These are phyloP conservation scores for Strongylocentrotus purpuratus DNA, from an alignment of 35 echinoderm and acorn worm genomes.

Conservation along the genomic window DNA sequence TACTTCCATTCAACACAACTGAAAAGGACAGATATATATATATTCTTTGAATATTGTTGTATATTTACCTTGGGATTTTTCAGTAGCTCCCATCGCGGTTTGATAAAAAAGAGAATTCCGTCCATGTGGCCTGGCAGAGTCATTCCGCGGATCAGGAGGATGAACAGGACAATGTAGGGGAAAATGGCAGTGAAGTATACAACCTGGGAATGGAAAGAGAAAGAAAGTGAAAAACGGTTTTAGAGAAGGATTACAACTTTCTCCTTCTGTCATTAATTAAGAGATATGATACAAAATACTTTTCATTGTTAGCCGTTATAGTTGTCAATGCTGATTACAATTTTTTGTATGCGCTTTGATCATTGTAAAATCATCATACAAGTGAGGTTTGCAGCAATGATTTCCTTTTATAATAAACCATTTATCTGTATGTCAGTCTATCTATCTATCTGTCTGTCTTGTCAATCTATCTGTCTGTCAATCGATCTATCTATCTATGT, in stretches of 20 bases:
- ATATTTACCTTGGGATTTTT: constrained; percentile 78
- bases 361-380: background rate
- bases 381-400: too few relatives aligned
- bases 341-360: background rate
- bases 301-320: background rate
- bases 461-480: too few relatives aligned
- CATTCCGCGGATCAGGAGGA: constrained; percentile 81
- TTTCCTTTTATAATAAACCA: background rate
- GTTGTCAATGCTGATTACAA: background rate
- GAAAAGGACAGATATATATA: background rate
- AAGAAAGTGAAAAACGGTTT: background rate
- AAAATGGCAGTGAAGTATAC: constrained; percentile 96
- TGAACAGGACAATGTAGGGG: constrained; percentile 85
- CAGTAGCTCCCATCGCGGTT: constrained; percentile 75
- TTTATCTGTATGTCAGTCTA: background rate
- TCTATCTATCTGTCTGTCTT: too few relatives aligned
- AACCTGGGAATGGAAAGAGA: constrained; percentile 59
- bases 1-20: background rate
- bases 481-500: too few relatives aligned
- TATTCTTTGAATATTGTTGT: background rate
- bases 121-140: constrained; percentile 72
- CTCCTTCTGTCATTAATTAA: background rate
- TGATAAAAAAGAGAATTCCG: constrained; percentile 86
- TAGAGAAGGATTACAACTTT: background rate
- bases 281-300: background rate